phyloP scores from a whole-genome alignment of 2,888 invertebrate genomes.

The Dorcus hopei region DNA sequence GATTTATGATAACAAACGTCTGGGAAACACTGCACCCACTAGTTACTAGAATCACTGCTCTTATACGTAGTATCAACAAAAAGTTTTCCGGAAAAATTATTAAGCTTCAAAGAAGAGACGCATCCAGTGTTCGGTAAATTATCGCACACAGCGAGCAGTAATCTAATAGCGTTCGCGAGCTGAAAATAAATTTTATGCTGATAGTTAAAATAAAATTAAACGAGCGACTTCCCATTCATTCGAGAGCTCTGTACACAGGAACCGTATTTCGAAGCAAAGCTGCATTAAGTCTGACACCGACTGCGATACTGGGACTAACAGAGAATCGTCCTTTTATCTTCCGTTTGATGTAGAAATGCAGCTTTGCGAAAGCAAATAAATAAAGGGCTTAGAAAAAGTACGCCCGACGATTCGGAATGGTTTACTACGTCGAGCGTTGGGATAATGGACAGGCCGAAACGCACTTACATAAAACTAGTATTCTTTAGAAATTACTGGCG shows the following conservation, averaged over 20 bases:
- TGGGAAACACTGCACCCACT: too few species aligned
- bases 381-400: slow-evolving; percentile 36
- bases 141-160: too few species aligned
- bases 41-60: too few species aligned
- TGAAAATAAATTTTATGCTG: background rate
- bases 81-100: too few species aligned
- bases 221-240: background rate
- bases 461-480: background rate
- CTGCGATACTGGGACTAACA: slow-evolving; percentile 30
- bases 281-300: slow-evolving; percentile 23
- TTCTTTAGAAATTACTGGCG: slow-evolving; percentile 14
- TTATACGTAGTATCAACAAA: too few species aligned
- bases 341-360: slow-evolving; percentile 34
- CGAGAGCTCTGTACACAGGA: slow-evolving; percentile 7
- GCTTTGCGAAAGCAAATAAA: slow-evolving; percentile 39
- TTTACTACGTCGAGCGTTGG: background rate
- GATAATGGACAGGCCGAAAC: background rate
- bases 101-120: too few species aligned
- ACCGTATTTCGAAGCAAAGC: slow-evolving; percentile 13
- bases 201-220: background rate
- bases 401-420: slow-evolving; percentile 23
- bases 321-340: slow-evolving; percentile 36
- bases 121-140: too few species aligned
- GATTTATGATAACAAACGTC: too few species aligned
- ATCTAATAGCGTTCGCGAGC: background rate